A percentile compares a stretch with the other conserved stretches of the same genome.
These are phyloP conservation scores for Fabriciana adippe DNA, from an alignment of 2,888 invertebrate genomes.

Conservation along the genomic window DNA sequence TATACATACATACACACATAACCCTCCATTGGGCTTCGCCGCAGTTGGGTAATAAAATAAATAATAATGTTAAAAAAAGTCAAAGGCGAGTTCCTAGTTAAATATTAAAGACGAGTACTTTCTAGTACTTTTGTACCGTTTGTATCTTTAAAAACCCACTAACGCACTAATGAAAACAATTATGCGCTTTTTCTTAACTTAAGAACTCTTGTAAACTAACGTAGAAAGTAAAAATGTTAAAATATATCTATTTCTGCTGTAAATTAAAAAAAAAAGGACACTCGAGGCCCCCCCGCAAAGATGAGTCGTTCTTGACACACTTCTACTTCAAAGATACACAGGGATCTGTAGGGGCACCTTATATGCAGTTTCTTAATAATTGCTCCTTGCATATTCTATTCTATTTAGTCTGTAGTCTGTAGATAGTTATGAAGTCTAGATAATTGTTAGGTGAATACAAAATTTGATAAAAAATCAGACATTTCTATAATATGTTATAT, in stretches of 20 bases:
- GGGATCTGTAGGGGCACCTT: background rate
- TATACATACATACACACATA: too few relatives aligned
- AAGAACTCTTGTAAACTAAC: conserved; percentile 10
- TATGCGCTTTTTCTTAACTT: conserved; percentile 1
- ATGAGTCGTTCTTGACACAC: conserved; percentile 24
- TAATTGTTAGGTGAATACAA: too few relatives aligned
- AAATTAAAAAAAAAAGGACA: conserved; percentile 14
- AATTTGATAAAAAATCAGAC: too few relatives aligned
- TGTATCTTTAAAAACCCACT: conserved; percentile 5
- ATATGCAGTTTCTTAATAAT: background rate
- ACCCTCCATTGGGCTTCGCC: too few relatives aligned
- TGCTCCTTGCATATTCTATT: background rate
- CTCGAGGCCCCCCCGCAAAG: conserved; percentile 9
- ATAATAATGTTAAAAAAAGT: too few relatives aligned
- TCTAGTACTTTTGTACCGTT: background rate
- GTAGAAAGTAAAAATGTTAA: conserved; percentile 9
- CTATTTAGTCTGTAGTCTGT: background rate
- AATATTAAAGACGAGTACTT: too few relatives aligned
- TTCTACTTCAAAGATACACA: conserved; percentile 23
- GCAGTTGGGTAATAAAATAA: too few relatives aligned
- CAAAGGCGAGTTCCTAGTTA: too few relatives aligned
- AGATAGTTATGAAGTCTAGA: too few relatives aligned
- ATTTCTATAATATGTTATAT: too few relatives aligned
- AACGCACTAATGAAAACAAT: background rate
- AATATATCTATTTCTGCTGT: conserved; percentile 12